Percentiles rank a stretch among this genome's conserved stretches.
These are phyloP conservation scores for Caenorhabditis sulstoni DNA, from an alignment of 2,888 invertebrate species.

Conservation along the genomic window DNA sequence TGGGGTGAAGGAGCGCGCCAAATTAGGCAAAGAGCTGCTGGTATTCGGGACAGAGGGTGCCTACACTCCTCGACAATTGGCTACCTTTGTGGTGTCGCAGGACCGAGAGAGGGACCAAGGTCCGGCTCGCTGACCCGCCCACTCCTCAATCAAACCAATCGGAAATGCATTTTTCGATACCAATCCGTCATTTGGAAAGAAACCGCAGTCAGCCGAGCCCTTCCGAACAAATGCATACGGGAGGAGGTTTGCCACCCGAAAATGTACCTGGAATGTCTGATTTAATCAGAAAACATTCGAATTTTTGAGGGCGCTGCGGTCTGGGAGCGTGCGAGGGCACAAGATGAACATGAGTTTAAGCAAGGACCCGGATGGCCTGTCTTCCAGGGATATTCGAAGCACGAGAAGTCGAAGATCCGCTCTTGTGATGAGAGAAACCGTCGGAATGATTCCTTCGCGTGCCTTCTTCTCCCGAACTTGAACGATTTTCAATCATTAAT, in stretches of 20 bases:
- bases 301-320: not conserved
- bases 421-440: too few species aligned
- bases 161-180: slow-evolving; percentile 61
- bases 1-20: slow-evolving; percentile 33
- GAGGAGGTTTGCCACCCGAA: slow-evolving; percentile 16
- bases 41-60: slow-evolving; percentile 7
- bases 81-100: not conserved
- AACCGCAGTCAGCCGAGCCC: not conserved
- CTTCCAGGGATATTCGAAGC: too few species aligned
- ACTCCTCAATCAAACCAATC: slow-evolving; percentile 42
- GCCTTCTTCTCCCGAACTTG: too few species aligned
- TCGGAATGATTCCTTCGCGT: too few species aligned
- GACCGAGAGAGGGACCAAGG: too few species aligned
- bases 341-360: too few species aligned
- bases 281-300: slow-evolving; percentile 22
- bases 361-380: too few species aligned
- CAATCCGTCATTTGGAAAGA: slow-evolving; percentile 32
- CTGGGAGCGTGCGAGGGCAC: too few species aligned
- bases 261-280: slow-evolving; percentile 35
- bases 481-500: not conserved
- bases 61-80: slow-evolving; percentile 40
- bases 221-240: slow-evolving; percentile 28
- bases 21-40: slow-evolving; percentile 51
- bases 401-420: too few species aligned
- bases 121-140: slow-evolving; percentile 28